Percentiles rank a stretch among this genome's conserved stretches.
Evolutionary conservation across 2,888 invertebrate genomes (phyloP).

Genomic region (Dysmachus trigonus): DNA sequence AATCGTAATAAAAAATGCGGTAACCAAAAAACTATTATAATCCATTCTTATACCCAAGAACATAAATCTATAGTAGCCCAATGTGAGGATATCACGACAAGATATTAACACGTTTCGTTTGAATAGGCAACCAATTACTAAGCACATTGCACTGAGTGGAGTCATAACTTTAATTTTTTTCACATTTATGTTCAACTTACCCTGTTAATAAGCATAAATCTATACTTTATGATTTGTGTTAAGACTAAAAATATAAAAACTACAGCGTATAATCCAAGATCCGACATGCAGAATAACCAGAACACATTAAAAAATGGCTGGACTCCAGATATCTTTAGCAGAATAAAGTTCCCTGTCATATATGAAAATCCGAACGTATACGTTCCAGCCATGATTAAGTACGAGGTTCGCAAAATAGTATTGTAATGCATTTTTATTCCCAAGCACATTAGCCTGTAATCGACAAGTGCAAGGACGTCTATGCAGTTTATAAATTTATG

Average conservation of each 20-base stretch:
- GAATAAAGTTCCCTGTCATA: neutral
- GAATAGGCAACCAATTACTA: neutral
- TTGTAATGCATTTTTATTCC: neutral
- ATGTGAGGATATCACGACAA: neutral
- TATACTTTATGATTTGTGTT: neutral
- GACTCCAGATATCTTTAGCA: neutral
- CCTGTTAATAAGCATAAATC: neutral
- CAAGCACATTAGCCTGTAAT: neutral
- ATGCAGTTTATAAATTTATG: neutral
- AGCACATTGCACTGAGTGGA: neutral
- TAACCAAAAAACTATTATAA: neutral
- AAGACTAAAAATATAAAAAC: neutral
- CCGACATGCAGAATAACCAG: neutral
- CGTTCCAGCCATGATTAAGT: neutral
- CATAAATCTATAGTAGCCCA: neutral
- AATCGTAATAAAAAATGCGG: neutral
- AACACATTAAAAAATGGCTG: neutral
- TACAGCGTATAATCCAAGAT: neutral
- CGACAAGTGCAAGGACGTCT: neutral
- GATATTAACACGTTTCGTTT: neutral
- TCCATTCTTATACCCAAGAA: neutral
- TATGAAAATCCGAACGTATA: neutral
- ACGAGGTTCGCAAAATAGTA: neutral
- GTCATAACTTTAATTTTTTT: no score
- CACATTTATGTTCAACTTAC: neutral